Conservation (phyloP, 2,888 invertebrate species). For the Sussaba pulchella region DNA sequence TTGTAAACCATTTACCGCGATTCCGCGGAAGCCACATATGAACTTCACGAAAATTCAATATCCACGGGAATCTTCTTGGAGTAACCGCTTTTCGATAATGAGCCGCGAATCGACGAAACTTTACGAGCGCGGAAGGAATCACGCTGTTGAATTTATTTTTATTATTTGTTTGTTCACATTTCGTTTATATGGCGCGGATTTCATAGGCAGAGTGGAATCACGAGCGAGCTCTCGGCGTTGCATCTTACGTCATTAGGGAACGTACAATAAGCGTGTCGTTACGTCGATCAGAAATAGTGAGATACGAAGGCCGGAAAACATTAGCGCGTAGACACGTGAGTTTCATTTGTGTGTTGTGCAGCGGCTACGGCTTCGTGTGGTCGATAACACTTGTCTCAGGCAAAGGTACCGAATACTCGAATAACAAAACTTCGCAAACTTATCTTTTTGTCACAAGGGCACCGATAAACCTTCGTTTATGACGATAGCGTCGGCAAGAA, state of each 20-base stretch:
- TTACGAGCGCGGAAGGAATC: conserved; percentile 52
- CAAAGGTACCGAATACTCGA: background rate
- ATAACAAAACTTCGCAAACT: background rate
- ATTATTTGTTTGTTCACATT: conserved; percentile 3
- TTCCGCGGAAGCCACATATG: background rate
- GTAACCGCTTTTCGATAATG: conserved; percentile 54
- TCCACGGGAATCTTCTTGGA: background rate
- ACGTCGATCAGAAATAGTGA: conserved; percentile 53
- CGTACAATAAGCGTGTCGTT: conserved; percentile 63
- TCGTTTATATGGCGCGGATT: background rate
- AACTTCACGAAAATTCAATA: conserved; percentile 19
- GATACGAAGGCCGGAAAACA: conserved; percentile 34
- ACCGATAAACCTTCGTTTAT: conserved; percentile 2
- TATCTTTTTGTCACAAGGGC: background rate
- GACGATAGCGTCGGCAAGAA: conserved; percentile 1
- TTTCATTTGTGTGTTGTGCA: background rate
- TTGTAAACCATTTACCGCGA: conserved; percentile 1
- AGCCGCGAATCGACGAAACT: conserved; percentile 48
- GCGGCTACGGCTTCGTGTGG: background rate
- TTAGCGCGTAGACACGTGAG: conserved; percentile 1
- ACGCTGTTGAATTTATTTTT: background rate
- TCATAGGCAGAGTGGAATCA: too few relatives aligned
- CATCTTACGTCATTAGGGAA: conserved; percentile 56
- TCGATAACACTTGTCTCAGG: background rate
- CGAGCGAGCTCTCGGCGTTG: conserved; percentile 4